Evolutionary conservation across 1,140 invertebrate genomes (phyloP).

Genomic region (Nilaparvata lugens): DNA sequence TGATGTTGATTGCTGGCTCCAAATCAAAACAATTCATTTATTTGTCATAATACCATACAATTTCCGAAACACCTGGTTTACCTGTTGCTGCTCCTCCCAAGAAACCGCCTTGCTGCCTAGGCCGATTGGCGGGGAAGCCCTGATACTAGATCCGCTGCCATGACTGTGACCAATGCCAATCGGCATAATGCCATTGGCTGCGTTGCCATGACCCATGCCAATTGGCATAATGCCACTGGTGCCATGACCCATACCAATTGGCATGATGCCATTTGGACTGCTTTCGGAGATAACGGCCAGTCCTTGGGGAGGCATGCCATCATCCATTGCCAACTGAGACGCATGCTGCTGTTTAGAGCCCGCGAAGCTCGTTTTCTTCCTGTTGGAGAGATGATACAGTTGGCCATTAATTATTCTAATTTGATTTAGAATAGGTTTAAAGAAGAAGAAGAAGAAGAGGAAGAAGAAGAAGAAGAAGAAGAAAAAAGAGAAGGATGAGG

Average conservation of each 20-base stretch:
- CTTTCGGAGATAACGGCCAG: slow-evolving; percentile 16
- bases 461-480: no score
- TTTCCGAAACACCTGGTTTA: slow-evolving; percentile 3
- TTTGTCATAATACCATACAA: no score
- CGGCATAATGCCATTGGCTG: no score
- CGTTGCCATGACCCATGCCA: no score
- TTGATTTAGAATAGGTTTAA: no score
- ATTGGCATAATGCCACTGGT: no score
- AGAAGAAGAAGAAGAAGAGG: no score
- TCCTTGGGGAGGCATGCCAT: slow-evolving; percentile 7
- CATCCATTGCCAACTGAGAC: slow-evolving; percentile 6
- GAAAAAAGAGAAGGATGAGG: no score
- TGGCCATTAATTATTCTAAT: neutral
- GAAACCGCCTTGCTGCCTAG: slow-evolving; percentile 19
- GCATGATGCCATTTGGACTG: slow-evolving; percentile 2
- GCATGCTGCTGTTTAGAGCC: slow-evolving; percentile 13
- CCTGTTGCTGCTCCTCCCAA: slow-evolving; percentile 19
- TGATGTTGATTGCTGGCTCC: no score
- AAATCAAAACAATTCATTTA: no score
- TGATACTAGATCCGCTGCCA: neutral
- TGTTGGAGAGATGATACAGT: slow-evolving; percentile 11
- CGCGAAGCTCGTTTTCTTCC: slow-evolving; percentile 27
- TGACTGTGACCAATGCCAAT: neutral
- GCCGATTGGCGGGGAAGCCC: slow-evolving; percentile 13
- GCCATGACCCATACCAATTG: neutral